Conservation (phyloP, 2,113 vertebrate species). For the Tetrao urogallus region DNA sequence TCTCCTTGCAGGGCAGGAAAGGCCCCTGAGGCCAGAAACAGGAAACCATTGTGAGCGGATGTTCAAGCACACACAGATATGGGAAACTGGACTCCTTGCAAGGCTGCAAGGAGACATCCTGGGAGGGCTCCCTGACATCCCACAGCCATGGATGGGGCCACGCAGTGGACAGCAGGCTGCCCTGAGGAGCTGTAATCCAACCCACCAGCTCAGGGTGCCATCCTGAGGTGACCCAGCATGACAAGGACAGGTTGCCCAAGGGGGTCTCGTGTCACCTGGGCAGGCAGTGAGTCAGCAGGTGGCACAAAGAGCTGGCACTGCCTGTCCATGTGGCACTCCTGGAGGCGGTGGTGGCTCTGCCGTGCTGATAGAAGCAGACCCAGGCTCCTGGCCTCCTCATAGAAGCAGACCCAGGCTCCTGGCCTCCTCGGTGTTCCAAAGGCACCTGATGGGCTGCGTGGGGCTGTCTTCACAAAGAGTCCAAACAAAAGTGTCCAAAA, state of each 20-base stretch:
- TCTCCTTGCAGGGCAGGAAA: slow-evolving; percentile 53
- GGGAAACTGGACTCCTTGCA: not conserved
- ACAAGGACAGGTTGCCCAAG: not conserved
- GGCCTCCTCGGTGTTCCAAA: not conserved
- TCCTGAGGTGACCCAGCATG: not conserved
- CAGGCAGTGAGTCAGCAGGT: slow-evolving; percentile 41
- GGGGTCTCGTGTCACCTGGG: not conserved
- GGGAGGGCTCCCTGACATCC: fast-evolving
- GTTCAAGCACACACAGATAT: not conserved
- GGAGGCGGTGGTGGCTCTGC: not conserved
- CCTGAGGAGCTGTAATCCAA: not conserved
- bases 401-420: not conserved
- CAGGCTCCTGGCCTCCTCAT: not conserved
- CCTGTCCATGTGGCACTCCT: no score
- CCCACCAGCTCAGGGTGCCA: not conserved
- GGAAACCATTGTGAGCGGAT: not conserved
- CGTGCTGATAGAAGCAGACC: not conserved
- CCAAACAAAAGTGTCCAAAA: not conserved
- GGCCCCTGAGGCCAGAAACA: not conserved
- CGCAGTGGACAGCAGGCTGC: not conserved
- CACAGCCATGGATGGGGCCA: fast-evolving
- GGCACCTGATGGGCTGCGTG: fast-evolving
- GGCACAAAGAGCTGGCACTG: not conserved
- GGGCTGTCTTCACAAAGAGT: no score
- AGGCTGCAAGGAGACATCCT: not conserved